These are phyloP conservation scores for Percopsis transmontana DNA, from an alignment of 2,113 vertebrate genomes.

Conservation along the genomic window DNA sequence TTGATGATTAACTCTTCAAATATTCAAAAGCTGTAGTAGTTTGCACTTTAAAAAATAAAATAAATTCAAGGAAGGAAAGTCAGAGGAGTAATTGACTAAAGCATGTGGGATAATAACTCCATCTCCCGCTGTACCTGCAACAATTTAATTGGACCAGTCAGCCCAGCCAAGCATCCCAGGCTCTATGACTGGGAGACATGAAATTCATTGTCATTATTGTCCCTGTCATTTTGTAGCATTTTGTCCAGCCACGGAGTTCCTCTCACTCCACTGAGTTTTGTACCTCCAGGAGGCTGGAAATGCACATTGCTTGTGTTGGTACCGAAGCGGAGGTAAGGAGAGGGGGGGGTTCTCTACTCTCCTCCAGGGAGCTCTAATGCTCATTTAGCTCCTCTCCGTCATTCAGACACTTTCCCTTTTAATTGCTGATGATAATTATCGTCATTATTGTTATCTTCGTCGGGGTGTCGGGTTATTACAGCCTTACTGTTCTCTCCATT, in stretches of 20 bases:
- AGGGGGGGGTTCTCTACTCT: constrained; percentile 62
- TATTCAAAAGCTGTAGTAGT: neutral
- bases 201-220: constrained; percentile 99
- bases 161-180: constrained; percentile 93
- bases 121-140: constrained; percentile 92
- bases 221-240: constrained; percentile 98
- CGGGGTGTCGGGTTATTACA: constrained; percentile 62
- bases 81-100: constrained; percentile 78
- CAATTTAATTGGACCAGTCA: constrained; percentile 97
- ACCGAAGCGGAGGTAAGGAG: constrained; percentile 82
- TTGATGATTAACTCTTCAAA: constrained; percentile 13
- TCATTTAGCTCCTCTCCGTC: constrained; percentile 90
- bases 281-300: constrained; percentile 88
- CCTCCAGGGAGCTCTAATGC: constrained; percentile 89
- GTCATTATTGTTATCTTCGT: constrained; percentile 69
- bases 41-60: too few species aligned
- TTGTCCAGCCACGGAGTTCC: constrained; percentile 92
- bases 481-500: constrained; percentile 51
- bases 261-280: constrained; percentile 94
- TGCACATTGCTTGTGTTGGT: constrained; percentile 64
- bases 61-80: constrained; percentile 49
- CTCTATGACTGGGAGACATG: constrained; percentile 96
- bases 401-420: constrained; percentile 68
- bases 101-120: constrained; percentile 79
- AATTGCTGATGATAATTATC: constrained; percentile 75